A percentile compares a stretch with the other conserved stretches of the same genome.
Evolutionary conservation across 2,797 vertebrate species (phyloP).

Genomic region (Lerista edwardsae): DNA sequence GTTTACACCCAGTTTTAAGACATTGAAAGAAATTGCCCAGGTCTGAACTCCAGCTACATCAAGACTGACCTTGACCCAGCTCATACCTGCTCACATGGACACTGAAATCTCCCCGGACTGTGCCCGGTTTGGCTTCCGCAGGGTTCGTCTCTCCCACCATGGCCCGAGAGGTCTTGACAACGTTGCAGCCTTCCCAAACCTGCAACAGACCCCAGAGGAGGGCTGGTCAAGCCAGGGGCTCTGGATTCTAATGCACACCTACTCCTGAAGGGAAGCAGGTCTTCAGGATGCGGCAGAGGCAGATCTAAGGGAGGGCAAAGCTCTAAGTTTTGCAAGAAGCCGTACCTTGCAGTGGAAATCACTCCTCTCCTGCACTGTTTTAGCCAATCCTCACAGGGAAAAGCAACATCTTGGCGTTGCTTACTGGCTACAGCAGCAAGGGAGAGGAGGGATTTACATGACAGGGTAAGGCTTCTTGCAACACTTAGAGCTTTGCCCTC

Average conservation of each 20-base stretch:
- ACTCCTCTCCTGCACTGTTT: too few species aligned
- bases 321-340: too few species aligned
- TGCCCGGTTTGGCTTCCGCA: constrained; percentile 82
- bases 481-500: too few species aligned
- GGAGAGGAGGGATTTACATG: too few species aligned
- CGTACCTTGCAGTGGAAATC: too few species aligned
- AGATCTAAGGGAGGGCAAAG: too few species aligned
- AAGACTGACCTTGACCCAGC: not conserved
- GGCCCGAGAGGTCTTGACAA: constrained; percentile 82
- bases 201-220: constrained; percentile 54
- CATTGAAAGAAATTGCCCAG: not conserved
- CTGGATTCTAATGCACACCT: not conserved
- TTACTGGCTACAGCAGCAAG: too few species aligned
- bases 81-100: constrained; percentile 90
- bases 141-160: constrained; percentile 91
- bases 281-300: too few species aligned
- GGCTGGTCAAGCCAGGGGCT: not conserved
- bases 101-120: constrained; percentile 91
- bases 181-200: constrained; percentile 94
- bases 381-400: too few species aligned
- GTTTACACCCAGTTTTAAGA: not conserved
- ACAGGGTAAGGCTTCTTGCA: too few species aligned
- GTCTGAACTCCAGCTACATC: too few species aligned
- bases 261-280: not conserved
- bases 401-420: too few species aligned